Evolutionary conservation across 2,888 invertebrate species (phyloP), one percentile per base, ranked within the genome.

Genomic region (Archips crataeganus): DNA sequence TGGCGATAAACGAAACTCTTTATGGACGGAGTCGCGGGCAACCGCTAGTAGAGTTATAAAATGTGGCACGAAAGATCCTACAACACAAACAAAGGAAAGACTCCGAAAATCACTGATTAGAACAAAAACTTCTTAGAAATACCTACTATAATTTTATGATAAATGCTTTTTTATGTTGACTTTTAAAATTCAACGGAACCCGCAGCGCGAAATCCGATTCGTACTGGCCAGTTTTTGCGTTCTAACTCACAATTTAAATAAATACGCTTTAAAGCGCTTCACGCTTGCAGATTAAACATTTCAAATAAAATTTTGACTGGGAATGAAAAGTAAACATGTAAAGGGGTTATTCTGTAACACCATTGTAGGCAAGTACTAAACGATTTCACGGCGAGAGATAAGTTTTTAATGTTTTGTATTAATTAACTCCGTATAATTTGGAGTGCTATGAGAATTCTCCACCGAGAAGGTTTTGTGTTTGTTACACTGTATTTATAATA

Each of bases 311-410:
- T 92, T 91, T 92, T 87, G 89, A 85, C 85, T 87, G 85, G 82
- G 88, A 90, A 94, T 94, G 92, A 93, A 94, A 94, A 92, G 93
- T 93, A 94, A 94, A 94, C 90, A 93, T 90, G 81, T 84, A 80
- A 84, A 87, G 83, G 86, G 85, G 90, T 87, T 87, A 91, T 91
- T 90, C 82, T 83, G 87, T 85, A 84, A 87, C 83, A 85, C 84
- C 85, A 84, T 86, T 84, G 85, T 85, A 87, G 87, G 88, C 87
- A 80, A 87, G 86, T 85, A 84, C 83, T 88, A 92, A 94, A 93
- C 91, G 93, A 94, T 94, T 94, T 93, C 93, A 74, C 74, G 62
- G 72, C 67, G 65, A 61, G 73, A 74, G 63, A 74, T 74, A 74
- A 74, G 76, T 72, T 71, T 75, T 84, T 86, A 88, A 91, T 90